These are phyloP conservation scores for Drosophila rufa DNA, from an alignment of 1,140 invertebrate species.

Conservation along the genomic window DNA sequence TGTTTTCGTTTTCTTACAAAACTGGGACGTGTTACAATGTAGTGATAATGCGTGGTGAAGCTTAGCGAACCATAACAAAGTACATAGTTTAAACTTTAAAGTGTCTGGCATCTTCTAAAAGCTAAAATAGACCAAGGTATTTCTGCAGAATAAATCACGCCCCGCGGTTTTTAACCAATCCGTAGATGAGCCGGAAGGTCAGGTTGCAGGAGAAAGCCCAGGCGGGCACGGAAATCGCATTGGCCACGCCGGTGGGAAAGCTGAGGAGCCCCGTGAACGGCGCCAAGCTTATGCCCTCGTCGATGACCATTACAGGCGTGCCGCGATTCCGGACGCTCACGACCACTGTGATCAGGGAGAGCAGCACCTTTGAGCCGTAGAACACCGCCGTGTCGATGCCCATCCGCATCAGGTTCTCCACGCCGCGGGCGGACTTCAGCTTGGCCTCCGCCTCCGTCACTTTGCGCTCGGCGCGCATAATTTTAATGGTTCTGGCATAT, in stretches of 20 bases:
- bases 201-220: conserved; percentile 81
- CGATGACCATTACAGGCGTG: conserved; percentile 67
- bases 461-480: conserved; percentile 75
- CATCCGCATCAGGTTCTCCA: conserved; percentile 50
- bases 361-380: conserved; percentile 63
- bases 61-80: conserved; percentile 53
- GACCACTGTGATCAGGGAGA: conserved; percentile 57
- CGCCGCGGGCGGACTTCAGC: conserved; percentile 39
- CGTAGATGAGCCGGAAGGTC: conserved; percentile 63
- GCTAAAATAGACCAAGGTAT: conserved; percentile 29
- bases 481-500: conserved; percentile 69
- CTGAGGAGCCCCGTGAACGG: conserved; percentile 70
- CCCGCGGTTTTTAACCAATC: conserved; percentile 50
- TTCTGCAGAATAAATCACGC: conserved; percentile 21
- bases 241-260: conserved; percentile 75
- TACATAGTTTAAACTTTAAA: conserved; percentile 19
- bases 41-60: conserved; percentile 37
- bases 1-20: conserved; percentile 32
- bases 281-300: conserved; percentile 62
- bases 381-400: conserved; percentile 63
- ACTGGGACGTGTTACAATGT: conserved; percentile 42
- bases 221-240: conserved; percentile 74
- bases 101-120: conserved; percentile 13
- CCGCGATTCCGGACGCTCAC: conserved; percentile 68
- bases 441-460: conserved; percentile 53